Base-by-base conservation (phyloP, 2,888 invertebrate genomes). In the Diaphora mendica region DNA sequence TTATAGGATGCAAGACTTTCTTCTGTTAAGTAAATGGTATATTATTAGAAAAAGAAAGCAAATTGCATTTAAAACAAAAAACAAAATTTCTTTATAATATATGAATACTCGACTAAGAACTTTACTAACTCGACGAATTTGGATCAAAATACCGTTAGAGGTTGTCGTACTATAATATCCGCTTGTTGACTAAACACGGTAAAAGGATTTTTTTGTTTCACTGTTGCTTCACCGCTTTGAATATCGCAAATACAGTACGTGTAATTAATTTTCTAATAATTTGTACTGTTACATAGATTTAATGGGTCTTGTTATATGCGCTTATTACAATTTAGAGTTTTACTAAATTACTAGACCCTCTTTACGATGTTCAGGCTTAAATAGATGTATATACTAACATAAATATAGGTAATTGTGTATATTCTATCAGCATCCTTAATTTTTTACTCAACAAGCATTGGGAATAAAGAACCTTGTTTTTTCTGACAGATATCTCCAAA, bases 141-240 rank as follows among this genome's bases (percentile, higher is more conserved):
- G 88, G 92, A 89, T 91, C 91, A 88, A 85, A 90, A 87, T 90
- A 91, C 94, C 94, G 94, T 94, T 94, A 94, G 87, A 91, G 93
- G 91, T 93, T 90, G 88, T 89, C 85, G 92, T 88, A 89, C 93
- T 70, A 44, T 70, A 62, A 62, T 44, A 62, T 44, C 85, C 87
- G 87, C 86, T 89, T 86, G 86, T 87, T 85, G 87, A 86, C 81
- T 87, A 86, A 89, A 77, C 68, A 71, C 73, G 44, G 70, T 68
- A 71, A 62, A 64, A 59, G 70, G 15, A 55, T 33, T 71, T 62
- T 35, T 70, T 74, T 74, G 67, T 71, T 74, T 70, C n/a, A 48
- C 30, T 30, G 48, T 74, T 70, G 51, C 51, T 39, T 68, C 26
- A 30, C 15, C 42, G 64, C 44, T 33, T 65, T 39, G 35, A 65